phyloP scores from a whole-genome alignment of 2,113 vertebrate genomes.

The Elachura formosa region DNA sequence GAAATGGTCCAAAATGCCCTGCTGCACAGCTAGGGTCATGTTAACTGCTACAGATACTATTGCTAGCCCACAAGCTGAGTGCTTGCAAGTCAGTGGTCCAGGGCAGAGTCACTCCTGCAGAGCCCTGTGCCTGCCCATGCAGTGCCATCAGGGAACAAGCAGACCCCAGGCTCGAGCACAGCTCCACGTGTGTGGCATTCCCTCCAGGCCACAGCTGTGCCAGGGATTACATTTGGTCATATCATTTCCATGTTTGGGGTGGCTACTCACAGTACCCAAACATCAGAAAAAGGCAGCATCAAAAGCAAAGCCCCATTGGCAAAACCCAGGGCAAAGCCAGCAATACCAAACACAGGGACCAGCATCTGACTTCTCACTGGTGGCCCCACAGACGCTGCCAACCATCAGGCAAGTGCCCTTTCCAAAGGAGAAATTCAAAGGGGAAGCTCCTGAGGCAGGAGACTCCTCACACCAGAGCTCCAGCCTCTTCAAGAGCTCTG shows the following conservation, averaged over 20 bases:
- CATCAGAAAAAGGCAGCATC: conserved; percentile 41
- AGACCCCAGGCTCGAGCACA: background rate
- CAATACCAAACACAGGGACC: rapidly evolving
- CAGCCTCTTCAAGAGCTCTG: background rate
- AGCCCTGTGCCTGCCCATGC: background rate
- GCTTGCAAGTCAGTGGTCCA: background rate
- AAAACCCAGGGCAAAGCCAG: background rate
- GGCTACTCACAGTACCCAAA: conserved; percentile 31
- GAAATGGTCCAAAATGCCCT: background rate
- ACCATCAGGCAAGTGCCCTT: background rate
- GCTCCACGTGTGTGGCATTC: rapidly evolving
- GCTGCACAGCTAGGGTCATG: background rate
- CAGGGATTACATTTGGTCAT: conserved; percentile 51
- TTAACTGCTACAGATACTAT: conserved; percentile 52
- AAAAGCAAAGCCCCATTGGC: background rate
- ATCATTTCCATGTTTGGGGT: background rate
- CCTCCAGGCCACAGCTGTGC: background rate
- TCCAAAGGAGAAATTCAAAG: background rate
- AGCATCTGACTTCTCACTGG: background rate
- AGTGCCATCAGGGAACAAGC: rapidly evolving
- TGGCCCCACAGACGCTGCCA: background rate
- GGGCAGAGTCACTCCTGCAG: background rate
- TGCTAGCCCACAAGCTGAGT: background rate
- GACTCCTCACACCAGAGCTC: background rate
- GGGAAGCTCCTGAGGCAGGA: background rate